Evolutionary conservation across 1,140 invertebrate genomes (phyloP).

Genomic region (Atta colombica): DNA sequence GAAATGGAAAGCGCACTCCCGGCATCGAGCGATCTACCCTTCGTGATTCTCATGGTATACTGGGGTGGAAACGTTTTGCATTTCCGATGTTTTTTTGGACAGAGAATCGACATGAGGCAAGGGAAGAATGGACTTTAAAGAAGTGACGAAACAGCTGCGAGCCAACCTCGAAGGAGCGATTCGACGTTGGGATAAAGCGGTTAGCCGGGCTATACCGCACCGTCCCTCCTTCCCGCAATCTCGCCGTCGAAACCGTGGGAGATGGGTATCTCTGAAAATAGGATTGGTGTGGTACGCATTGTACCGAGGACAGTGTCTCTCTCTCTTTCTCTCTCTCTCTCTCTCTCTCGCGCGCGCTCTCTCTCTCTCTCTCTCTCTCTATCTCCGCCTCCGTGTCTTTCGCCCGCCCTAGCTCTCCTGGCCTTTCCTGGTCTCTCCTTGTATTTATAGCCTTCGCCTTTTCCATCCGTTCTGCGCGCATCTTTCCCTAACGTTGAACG

Average conservation of each 20-base stretch:
- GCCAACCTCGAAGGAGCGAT: slow-evolving; percentile 72
- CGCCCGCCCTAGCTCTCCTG: slow-evolving; percentile 39
- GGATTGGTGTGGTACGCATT: slow-evolving; percentile 80
- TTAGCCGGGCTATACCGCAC: slow-evolving; percentile 68
- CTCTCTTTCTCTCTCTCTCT: too few relatives aligned
- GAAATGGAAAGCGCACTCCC: slow-evolving; percentile 33
- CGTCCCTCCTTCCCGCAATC: slow-evolving; percentile 28
- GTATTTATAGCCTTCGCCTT: slow-evolving; percentile 79
- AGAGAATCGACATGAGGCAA: slow-evolving; percentile 23
- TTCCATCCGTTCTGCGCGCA: slow-evolving; percentile 69
- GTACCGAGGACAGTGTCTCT: slow-evolving; percentile 70
- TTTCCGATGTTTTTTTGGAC: slow-evolving; percentile 57
- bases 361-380: too few relatives aligned
- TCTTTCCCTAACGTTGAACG: slow-evolving; percentile 2
- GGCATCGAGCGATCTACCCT: neutral
- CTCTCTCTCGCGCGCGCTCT: too few relatives aligned
- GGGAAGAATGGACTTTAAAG: slow-evolving; percentile 70
- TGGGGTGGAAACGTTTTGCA: slow-evolving; percentile 32
- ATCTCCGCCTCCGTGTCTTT: slow-evolving; percentile 69
- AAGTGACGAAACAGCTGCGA: slow-evolving; percentile 79
- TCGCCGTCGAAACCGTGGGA: slow-evolving; percentile 65
- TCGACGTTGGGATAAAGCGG: slow-evolving; percentile 75
- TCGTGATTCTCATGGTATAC: slow-evolving; percentile 1
- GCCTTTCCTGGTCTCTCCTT: slow-evolving; percentile 11
- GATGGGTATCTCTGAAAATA: slow-evolving; percentile 84